Evolutionary conservation across 2,113 vertebrate genomes (phyloP).

Genomic region (Charina bottae): DNA sequence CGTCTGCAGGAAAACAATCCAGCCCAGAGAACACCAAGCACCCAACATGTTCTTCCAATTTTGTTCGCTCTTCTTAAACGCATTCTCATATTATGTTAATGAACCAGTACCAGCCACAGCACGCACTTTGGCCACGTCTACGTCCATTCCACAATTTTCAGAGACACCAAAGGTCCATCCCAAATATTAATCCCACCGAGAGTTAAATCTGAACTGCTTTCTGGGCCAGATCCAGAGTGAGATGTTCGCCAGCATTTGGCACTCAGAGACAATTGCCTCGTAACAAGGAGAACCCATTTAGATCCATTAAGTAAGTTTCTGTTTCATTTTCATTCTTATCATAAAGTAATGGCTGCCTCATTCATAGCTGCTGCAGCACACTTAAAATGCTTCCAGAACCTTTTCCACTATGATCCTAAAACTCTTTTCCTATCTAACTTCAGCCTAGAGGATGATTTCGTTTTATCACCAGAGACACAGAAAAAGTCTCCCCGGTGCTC

Average conservation of each 20-base stretch:
- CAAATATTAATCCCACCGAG: neutral
- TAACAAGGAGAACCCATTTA: neutral
- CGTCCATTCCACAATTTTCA: neutral
- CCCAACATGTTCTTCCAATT: neutral
- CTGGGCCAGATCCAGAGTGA: neutral
- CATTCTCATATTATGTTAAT: neutral
- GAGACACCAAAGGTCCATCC: neutral
- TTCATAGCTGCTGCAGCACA: neutral
- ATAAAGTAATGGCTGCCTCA: neutral
- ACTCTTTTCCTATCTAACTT: neutral
- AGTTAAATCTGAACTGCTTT: neutral
- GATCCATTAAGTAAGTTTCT: neutral
- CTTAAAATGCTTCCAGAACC: constrained; percentile 9
- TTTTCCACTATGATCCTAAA: constrained; percentile 17
- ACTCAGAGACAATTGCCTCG: neutral
- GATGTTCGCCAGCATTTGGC: neutral
- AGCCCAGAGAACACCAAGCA: neutral
- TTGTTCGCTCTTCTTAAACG: neutral
- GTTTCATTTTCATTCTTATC: neutral
- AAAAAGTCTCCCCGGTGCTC: neutral
- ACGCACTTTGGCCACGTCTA: neutral
- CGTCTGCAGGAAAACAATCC: neutral
- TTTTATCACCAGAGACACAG: constrained; percentile 3
- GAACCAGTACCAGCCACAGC: neutral
- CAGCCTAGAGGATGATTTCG: neutral